phyloP scores from a whole-genome alignment of 2,113 vertebrate genomes.

The Menidia beryllina region DNA sequence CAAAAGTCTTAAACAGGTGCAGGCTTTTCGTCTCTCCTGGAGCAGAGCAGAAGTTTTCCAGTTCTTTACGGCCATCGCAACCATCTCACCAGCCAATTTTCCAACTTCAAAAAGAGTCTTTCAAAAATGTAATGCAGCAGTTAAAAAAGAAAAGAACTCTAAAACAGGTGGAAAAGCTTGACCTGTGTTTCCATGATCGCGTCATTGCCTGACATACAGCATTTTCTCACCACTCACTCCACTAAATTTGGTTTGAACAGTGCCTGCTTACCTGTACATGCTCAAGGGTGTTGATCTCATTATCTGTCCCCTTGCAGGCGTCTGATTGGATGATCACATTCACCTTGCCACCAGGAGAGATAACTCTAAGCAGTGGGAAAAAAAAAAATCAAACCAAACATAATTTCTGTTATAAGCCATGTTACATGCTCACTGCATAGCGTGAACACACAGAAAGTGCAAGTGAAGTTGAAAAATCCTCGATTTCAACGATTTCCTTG shows the following conservation, averaged over 20 bases:
- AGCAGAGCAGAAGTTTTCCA: background rate
- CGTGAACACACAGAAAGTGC: background rate
- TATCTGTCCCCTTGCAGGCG: slow-evolving; percentile 64
- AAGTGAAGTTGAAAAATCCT: slow-evolving; percentile 7
- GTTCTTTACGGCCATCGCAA: background rate
- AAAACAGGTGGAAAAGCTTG: background rate
- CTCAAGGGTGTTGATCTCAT: slow-evolving; percentile 78
- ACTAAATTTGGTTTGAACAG: background rate
- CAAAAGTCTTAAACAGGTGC: background rate
- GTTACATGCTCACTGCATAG: background rate
- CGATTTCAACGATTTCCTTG: background rate
- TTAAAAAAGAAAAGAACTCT: background rate
- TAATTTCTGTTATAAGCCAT: slow-evolving; percentile 11
- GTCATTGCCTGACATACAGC: too few relatives aligned
- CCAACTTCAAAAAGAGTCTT: too few relatives aligned
- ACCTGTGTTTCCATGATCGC: too few relatives aligned
- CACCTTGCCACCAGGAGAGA: slow-evolving; percentile 61
- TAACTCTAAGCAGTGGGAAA: slow-evolving; percentile 56
- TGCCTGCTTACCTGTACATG: slow-evolving; percentile 70
- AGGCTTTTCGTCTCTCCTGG: background rate
- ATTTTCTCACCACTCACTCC: too few relatives aligned
- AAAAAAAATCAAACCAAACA: background rate
- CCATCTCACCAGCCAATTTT: too few relatives aligned
- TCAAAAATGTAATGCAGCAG: background rate
- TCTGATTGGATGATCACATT: slow-evolving; percentile 69